These are phyloP conservation scores for Microcebus tavaratra DNA, from an alignment of 2,113 vertebrate genomes.

Conservation along the genomic window DNA sequence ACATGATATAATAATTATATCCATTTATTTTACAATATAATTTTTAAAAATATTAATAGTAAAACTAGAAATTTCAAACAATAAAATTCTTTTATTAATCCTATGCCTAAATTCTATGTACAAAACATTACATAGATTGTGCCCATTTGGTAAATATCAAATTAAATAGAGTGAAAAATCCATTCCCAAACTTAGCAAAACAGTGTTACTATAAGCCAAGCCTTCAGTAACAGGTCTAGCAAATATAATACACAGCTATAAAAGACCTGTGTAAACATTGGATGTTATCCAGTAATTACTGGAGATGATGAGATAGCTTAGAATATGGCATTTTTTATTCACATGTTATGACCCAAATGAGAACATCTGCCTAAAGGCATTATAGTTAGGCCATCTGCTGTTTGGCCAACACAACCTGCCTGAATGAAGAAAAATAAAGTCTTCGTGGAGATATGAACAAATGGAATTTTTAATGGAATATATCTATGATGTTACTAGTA, in stretches of 20 bases:
- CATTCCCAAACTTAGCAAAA: constrained; percentile 43
- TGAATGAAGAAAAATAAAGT: constrained; percentile 55
- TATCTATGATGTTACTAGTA: constrained; percentile 2
- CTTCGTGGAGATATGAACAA: constrained; percentile 42
- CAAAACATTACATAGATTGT: neutral
- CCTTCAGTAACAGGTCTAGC: neutral
- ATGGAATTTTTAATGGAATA: constrained; percentile 45
- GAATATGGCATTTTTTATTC: constrained; percentile 68
- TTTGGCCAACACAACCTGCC: constrained; percentile 66
- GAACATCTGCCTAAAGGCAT: constrained; percentile 76
- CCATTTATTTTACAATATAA: neutral
- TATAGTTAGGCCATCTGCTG: constrained; percentile 74
- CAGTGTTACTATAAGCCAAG: constrained; percentile 5
- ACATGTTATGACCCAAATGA: constrained; percentile 74
- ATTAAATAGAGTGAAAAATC: constrained; percentile 39
- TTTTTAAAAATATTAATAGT: neutral
- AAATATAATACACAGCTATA: constrained; percentile 22
- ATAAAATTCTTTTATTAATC: neutral
- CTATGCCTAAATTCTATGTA: neutral
- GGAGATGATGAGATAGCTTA: constrained; percentile 67
- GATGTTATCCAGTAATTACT: constrained; percentile 73
- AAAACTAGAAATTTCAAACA: neutral
- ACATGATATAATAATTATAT: neutral
- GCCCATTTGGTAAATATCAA: constrained; percentile 11
- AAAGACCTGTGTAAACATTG: constrained; percentile 66